Evolutionary conservation across 2,797 vertebrate species (phyloP).

Genomic region (Acanthurus tractus): DNA sequence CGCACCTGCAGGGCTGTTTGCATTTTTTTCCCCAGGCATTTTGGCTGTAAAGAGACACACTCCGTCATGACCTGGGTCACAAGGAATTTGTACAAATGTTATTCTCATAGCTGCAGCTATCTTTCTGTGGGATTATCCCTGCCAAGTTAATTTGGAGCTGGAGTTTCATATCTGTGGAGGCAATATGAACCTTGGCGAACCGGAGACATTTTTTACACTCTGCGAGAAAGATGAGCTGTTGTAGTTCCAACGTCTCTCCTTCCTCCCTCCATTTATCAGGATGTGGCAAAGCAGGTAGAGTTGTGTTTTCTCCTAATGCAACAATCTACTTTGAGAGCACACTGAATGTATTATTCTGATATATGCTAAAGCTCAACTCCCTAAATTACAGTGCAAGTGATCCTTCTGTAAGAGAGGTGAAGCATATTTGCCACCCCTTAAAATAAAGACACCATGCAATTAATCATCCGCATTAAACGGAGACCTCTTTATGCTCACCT

Average conservation of each 20-base stretch:
- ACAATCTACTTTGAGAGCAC: slow-evolving; percentile 50
- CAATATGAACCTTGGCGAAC: slow-evolving; percentile 53
- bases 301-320: slow-evolving; percentile 35
- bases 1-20: slow-evolving; percentile 53
- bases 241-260: slow-evolving; percentile 46
- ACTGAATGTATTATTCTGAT: slow-evolving; percentile 65
- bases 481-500: slow-evolving; percentile 51
- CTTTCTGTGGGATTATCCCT: slow-evolving; percentile 62
- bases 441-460: slow-evolving; percentile 60
- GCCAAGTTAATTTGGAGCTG: slow-evolving; percentile 66
- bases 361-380: slow-evolving; percentile 63
- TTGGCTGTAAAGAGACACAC: slow-evolving; percentile 25
- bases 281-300: slow-evolving; percentile 65
- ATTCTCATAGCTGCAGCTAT: slow-evolving; percentile 61
- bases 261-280: slow-evolving; percentile 56
- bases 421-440: slow-evolving; percentile 51
- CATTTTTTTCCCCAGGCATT: slow-evolving; percentile 25
- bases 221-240: slow-evolving; percentile 67
- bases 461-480: slow-evolving; percentile 56
- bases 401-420: slow-evolving; percentile 47
- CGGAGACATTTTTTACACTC: slow-evolving; percentile 48
- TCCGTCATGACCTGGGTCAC: slow-evolving; percentile 44
- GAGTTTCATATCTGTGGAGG: slow-evolving; percentile 62
- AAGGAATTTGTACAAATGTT: slow-evolving; percentile 60
- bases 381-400: slow-evolving; percentile 59